A percentile compares a stretch with the other conserved stretches of the same genome.
These are phyloP conservation scores for Ataeniobius toweri DNA, from an alignment of 2,797 vertebrate genomes.

Conservation along the genomic window DNA sequence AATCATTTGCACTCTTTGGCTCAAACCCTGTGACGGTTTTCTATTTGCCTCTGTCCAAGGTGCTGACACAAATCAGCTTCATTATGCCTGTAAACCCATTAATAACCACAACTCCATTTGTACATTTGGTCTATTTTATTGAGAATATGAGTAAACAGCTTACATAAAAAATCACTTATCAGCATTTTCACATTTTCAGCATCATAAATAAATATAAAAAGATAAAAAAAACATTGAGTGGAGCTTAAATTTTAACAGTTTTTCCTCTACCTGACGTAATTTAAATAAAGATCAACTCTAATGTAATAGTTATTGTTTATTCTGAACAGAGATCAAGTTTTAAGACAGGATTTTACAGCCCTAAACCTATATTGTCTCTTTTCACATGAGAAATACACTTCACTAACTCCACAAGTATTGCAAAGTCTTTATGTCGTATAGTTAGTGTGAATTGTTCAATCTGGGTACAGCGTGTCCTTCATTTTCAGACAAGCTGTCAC, in stretches of 20 bases:
- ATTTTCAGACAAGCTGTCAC: background rate
- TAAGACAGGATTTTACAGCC: background rate
- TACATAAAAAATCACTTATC: background rate
- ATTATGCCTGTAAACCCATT: background rate
- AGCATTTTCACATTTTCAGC: background rate
- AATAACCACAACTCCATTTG: constrained; percentile 6
- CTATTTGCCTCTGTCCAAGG: constrained; percentile 50
- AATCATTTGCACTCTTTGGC: background rate
- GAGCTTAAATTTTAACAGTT: background rate
- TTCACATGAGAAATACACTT: background rate
- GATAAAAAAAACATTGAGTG: background rate
- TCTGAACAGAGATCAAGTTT: background rate
- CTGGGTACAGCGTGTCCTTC: background rate
- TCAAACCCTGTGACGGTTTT: background rate
- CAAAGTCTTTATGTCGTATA: background rate
- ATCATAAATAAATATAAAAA: background rate
- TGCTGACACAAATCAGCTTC: constrained; percentile 31
- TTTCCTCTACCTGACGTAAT: background rate
- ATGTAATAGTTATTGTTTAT: background rate
- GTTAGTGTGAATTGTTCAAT: background rate
- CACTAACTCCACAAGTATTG: background rate
- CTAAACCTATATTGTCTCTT: background rate
- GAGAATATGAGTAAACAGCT: background rate
- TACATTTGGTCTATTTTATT: constrained; percentile 32
- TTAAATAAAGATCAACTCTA: background rate